A percentile compares a stretch with the other conserved stretches of the same genome.
These are phyloP conservation scores for Mythimna ferrago DNA, from an alignment of 2,888 invertebrate genomes.

Conservation along the genomic window DNA sequence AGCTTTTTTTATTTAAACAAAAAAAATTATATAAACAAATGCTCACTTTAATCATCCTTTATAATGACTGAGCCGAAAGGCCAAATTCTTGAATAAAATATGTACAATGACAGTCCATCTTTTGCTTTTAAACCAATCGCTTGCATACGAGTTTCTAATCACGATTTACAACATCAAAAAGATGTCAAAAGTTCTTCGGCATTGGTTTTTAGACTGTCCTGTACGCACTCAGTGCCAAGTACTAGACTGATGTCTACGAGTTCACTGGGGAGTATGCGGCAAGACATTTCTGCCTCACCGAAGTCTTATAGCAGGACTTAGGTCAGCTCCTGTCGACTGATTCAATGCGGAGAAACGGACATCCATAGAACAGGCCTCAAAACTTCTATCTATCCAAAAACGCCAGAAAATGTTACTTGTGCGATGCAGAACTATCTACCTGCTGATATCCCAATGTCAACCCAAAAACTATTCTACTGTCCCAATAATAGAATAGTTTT, in stretches of 20 bases:
- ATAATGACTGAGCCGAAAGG: too few species aligned
- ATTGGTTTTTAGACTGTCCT: constrained; percentile 74
- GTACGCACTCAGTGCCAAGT: constrained; percentile 86
- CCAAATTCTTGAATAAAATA: too few species aligned
- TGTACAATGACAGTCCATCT: too few species aligned
- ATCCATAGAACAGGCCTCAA: constrained; percentile 62
- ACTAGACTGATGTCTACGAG: constrained; percentile 76
- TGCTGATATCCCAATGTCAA: constrained; percentile 65
- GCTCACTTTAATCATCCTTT: too few species aligned
- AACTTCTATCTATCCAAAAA: constrained; percentile 32
- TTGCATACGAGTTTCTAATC: background rate
- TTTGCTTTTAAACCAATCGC: too few species aligned
- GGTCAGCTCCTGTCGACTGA: constrained; percentile 82
- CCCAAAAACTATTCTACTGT: background rate
- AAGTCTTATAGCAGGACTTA: constrained; percentile 66
- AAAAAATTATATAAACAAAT: too few species aligned
- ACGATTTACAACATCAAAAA: constrained; percentile 68
- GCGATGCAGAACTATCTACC: constrained; percentile 81
- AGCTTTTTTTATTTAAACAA: too few species aligned
- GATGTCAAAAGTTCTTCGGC: constrained; percentile 86
- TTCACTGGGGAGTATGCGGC: constrained; percentile 71
- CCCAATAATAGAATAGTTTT: constrained; percentile 67
- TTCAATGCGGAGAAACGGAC: constrained; percentile 87
- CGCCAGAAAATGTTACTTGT: constrained; percentile 74
- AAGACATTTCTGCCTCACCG: constrained; percentile 38